phyloP scores from a whole-genome alignment of 1,140 invertebrate species.

The Ganaspis sp. region DNA sequence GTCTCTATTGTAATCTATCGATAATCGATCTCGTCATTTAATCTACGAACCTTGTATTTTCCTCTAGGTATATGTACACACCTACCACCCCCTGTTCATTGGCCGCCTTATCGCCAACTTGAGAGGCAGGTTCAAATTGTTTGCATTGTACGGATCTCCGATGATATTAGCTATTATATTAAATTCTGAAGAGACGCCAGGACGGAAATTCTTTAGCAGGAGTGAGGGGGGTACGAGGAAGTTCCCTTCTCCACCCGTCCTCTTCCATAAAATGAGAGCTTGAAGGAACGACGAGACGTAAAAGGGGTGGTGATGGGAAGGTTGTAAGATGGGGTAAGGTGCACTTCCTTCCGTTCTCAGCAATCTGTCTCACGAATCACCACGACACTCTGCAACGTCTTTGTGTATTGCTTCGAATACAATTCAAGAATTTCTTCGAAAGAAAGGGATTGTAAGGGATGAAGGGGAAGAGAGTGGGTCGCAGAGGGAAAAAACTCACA shows the following conservation, averaged over 20 bases:
- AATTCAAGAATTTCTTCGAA: slow-evolving; percentile 7
- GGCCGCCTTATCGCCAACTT: slow-evolving; percentile 54
- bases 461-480: not conserved
- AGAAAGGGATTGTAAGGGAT: slow-evolving; percentile 2
- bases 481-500: not conserved
- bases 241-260: not conserved
- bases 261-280: not conserved
- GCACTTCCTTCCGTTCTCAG: slow-evolving; percentile 25
- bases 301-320: slow-evolving; percentile 34
- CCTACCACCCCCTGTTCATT: slow-evolving; percentile 54
- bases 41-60: slow-evolving; percentile 50
- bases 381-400: slow-evolving; percentile 32
- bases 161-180: slow-evolving; percentile 68
- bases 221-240: not conserved
- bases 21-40: slow-evolving; percentile 62
- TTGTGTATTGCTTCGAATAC: slow-evolving; percentile 10
- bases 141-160: slow-evolving; percentile 66
- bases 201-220: slow-evolving; percentile 42
- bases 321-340: slow-evolving; percentile 17
- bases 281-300: not conserved
- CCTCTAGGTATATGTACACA: slow-evolving; percentile 35
- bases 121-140: slow-evolving; percentile 60
- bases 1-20: slow-evolving; percentile 57
- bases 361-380: slow-evolving; percentile 32
- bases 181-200: slow-evolving; percentile 61